phyloP scores from a whole-genome alignment of 2,888 invertebrate species.

The Cephus nigrinus region DNA sequence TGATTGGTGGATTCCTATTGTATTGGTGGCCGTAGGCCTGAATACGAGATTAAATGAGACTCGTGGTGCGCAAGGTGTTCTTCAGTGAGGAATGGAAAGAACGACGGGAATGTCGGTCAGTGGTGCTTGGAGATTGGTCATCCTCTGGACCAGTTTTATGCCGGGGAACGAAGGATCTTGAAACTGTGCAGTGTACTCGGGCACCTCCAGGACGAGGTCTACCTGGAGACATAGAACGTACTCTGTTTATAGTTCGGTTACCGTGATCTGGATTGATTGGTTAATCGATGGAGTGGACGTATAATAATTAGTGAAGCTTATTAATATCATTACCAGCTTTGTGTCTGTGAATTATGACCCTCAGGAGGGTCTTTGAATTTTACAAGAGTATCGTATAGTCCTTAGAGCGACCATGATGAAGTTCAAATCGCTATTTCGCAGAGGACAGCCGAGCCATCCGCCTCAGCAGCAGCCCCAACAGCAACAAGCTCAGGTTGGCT shows the following conservation, averaged over 20 bases:
- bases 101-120: slow-evolving; percentile 4
- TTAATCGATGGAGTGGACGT: neutral
- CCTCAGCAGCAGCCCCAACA: slow-evolving; percentile 39
- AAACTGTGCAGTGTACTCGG: neutral
- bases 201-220: neutral
- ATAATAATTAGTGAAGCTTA: neutral
- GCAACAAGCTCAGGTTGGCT: slow-evolving; percentile 51
- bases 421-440: slow-evolving; percentile 91
- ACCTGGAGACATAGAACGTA: neutral
- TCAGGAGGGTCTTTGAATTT: neutral
- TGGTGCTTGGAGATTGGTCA: neutral
- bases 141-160: neutral
- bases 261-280: neutral
- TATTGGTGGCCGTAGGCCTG: neutral
- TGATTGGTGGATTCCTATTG: neutral
- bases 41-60: neutral
- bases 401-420: slow-evolving; percentile 81
- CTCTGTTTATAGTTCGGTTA: neutral
- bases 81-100: neutral
- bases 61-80: neutral
- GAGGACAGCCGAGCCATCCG: slow-evolving; percentile 74
- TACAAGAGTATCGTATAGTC: neutral
- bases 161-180: neutral
- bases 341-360: neutral
- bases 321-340: neutral